Conservation (phyloP, 2,888 invertebrate genomes). For the Melanchra persicariae region DNA sequence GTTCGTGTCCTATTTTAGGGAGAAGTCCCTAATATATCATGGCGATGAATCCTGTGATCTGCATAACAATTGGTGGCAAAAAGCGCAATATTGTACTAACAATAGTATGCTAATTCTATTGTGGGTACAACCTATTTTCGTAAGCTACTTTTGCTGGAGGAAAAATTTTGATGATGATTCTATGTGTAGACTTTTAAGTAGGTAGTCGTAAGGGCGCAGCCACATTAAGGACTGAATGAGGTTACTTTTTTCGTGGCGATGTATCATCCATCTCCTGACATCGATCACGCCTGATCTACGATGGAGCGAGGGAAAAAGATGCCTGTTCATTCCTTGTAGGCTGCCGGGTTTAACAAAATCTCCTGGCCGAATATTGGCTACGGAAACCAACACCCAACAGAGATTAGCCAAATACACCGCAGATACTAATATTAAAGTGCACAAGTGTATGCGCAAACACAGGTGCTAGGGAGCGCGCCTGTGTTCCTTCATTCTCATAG, state of each 20-base stretch:
- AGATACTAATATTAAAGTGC: no score
- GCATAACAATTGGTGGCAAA: slow-evolving; percentile 65
- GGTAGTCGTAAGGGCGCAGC: not conserved
- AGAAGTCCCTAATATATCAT: slow-evolving; percentile 41
- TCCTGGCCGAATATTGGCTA: no score
- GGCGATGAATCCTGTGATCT: slow-evolving; percentile 55
- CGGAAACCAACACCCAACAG: no score
- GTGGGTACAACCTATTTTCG: slow-evolving; percentile 48
- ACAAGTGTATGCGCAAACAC: no score
- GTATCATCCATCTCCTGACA: not conserved
- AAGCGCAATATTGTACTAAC: slow-evolving; percentile 62
- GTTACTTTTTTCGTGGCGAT: no score
- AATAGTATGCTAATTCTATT: slow-evolving; percentile 68
- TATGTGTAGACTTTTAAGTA: slow-evolving; percentile 17
- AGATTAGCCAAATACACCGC: no score
- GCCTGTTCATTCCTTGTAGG: no score
- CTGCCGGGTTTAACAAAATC: no score
- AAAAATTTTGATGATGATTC: slow-evolving; percentile 21
- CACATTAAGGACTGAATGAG: not conserved
- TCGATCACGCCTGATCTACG: not conserved
- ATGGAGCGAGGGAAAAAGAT: not conserved
- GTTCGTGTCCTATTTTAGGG: slow-evolving; percentile 13
- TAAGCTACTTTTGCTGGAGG: slow-evolving; percentile 50
- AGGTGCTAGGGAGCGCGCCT: no score
- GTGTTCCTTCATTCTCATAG: no score